Percentiles rank a stretch among this genome's conserved stretches.
Evolutionary conservation across 1,140 invertebrate genomes (phyloP).

Genomic region (Psix sp.): DNA sequence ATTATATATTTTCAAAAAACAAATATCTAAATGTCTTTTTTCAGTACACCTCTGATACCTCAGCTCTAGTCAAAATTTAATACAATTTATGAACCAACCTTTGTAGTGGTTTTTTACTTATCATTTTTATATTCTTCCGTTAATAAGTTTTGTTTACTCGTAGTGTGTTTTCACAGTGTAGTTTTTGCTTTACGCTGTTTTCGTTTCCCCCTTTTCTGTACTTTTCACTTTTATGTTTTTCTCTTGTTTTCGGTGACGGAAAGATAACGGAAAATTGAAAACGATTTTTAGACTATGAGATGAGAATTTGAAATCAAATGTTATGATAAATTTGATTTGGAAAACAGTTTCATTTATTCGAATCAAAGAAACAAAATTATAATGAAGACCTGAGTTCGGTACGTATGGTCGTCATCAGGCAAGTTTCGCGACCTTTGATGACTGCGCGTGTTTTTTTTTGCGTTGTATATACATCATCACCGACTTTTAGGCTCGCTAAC

Average conservation of each 20-base stretch:
- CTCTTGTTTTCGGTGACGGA: conserved; percentile 52
- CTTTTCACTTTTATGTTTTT: conserved; percentile 33
- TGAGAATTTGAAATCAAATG: neutral
- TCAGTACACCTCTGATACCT: too few relatives aligned
- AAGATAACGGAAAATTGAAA: neutral
- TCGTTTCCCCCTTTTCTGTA: conserved; percentile 29
- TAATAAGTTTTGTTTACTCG: conserved; percentile 49
- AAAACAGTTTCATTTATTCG: too few relatives aligned
- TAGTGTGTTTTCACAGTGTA: conserved; percentile 60
- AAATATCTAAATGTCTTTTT: too few relatives aligned
- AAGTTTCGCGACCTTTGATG: conserved; percentile 37
- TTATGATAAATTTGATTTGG: neutral
- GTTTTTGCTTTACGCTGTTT: conserved; percentile 52
- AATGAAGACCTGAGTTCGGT: conserved; percentile 6
- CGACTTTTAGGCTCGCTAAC: conserved; percentile 67
- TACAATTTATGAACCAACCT: too few relatives aligned
- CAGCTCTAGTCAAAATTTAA: too few relatives aligned
- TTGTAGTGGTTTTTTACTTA: conserved; percentile 48
- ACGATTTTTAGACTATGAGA: neutral
- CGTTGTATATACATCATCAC: conserved; percentile 57
- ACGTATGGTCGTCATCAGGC: conserved; percentile 17
- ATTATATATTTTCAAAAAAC: too few relatives aligned
- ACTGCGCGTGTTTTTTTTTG: conserved; percentile 40
- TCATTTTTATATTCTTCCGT: conserved; percentile 32
- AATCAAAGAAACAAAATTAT: conserved; percentile 1